Base-by-base conservation (phyloP, 37 sponge, comb jelly and placozoan species). In the Agelas oroides region DNA sequence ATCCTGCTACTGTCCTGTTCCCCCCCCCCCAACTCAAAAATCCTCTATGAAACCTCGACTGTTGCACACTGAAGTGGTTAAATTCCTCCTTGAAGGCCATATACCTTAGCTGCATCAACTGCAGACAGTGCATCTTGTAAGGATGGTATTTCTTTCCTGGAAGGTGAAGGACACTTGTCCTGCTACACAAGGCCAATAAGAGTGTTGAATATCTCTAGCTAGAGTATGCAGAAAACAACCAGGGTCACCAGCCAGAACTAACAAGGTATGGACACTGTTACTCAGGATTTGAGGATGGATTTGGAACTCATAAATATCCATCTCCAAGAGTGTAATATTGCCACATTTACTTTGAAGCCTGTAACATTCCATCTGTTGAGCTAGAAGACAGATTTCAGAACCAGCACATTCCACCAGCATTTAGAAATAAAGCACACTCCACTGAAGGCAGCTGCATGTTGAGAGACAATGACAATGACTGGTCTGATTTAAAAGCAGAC, bases 311-410 rank as follows among this genome's bases (percentile, higher is more conserved):
- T 79, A 34, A 40, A 28, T 85, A 38, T 41, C 25, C 75, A 14
- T 46, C 61, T 64, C 65, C 86, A 62, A 79, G 65, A 53, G 70
- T 72, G 28, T 85, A 68, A 56, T 85, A 38, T 65, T 65, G 59
- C 21, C 75, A 85, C 16, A 34, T 34, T 40, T 90, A 73, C 63
- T 85, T 70, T 85, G 91, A 90, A 59, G 86, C 84, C 63, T 84
- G 84, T 84, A 86, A 90, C 32, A 61, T 79, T 55, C 76, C 73
- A 28, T 24, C 24, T 60, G 61, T 69, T 53, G 86, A 31, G 23
- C 52, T 85, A 35, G 68, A 78, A 30, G 58, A 58, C 16, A 70
- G 86, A 34, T 90, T 90, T 73, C 36, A 84, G 18, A 70, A 62
- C 28, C 46, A 77, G 35, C 72, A 70, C 21, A 70, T 74, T 12